Base-by-base conservation (phyloP, 2,113 vertebrate genomes). In the Perognathus longimembris region DNA sequence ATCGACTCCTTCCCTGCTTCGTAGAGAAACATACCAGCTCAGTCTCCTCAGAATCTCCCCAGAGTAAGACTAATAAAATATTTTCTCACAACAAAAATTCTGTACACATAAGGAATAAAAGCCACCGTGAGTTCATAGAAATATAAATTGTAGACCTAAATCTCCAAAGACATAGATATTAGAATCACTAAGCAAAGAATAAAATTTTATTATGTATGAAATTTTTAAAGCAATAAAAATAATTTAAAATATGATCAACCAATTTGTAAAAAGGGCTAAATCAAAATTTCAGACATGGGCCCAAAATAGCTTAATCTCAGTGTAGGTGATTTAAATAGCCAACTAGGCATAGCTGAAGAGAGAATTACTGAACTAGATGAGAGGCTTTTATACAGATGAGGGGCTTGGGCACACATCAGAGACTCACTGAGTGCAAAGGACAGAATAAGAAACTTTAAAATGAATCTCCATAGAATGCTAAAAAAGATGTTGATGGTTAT, bases 121-220 rank as follows among this genome's bases (percentile, higher is more conserved):
- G 22, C 36, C 24, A 75, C 32, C 36, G 67, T 40, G 45, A 75
- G 12, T 17, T 40, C 24, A 75, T 24, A 81, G 59, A 87, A 74
- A 87, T 67, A 75, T 81, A 50, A 82, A 17, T 50, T 57, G 57
- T 57, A 92, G 42, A 75, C 67, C 81, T 88, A 92, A 81, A 66
- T 8, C 15, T 81, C 76, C 5, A 80, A 81, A 7, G 5, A 75
- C 50, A 78, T 32, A 30, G 67, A 32, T 36, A 71, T 50, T 91
- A 40, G 12, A 85, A 36, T 85, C n/a, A 50, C 78, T 85, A 78
- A 78, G 38, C 32, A 70, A 30, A 78, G 45, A 69, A 70, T 69
- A 69, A 32, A 61, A 42, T 30, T 54, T 54, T 54, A 54, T 54
- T 76, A 61, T 70, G 40, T 59, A 45, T 84, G 30, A 38, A 36